phyloP scores from a whole-genome alignment of 2,797 vertebrate species.

The Dendrocincla fuliginosa region DNA sequence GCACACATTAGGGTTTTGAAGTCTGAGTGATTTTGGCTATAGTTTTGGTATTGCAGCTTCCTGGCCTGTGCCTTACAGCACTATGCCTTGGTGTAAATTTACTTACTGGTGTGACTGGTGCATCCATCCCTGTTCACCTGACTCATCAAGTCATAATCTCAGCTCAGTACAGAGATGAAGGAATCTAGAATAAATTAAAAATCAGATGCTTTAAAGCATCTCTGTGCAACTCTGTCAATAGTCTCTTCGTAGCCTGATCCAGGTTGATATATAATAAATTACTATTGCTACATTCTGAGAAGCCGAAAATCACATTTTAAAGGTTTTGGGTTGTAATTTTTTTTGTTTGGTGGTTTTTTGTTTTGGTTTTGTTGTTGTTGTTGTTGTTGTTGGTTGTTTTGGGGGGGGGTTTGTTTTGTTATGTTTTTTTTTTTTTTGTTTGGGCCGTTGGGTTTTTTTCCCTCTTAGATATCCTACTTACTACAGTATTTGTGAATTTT shows the following conservation, averaged over 20 bases:
- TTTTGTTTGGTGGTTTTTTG: not conserved
- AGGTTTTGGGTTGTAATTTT: not conserved
- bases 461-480: not conserved
- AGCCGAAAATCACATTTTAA: not conserved
- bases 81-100: not conserved
- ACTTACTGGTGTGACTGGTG: not conserved
- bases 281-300: not conserved
- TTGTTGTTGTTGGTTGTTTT: not conserved
- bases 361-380: not conserved
- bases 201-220: not conserved
- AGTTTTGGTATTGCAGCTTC: not conserved
- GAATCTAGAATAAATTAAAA: not conserved
- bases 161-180: not conserved
- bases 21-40: not conserved
- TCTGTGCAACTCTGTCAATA: not conserved
- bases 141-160: not conserved
- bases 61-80: not conserved
- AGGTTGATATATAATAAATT: not conserved
- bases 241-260: too few species aligned
- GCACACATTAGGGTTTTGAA: not conserved
- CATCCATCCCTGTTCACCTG: not conserved
- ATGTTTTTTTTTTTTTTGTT: too few species aligned
- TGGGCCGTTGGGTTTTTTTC: too few species aligned
- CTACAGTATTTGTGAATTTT: not conserved
- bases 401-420: not conserved